These are phyloP conservation scores for Noctuana brunneofusca DNA, from an alignment of 2,888 invertebrate genomes.

Conservation along the genomic window DNA sequence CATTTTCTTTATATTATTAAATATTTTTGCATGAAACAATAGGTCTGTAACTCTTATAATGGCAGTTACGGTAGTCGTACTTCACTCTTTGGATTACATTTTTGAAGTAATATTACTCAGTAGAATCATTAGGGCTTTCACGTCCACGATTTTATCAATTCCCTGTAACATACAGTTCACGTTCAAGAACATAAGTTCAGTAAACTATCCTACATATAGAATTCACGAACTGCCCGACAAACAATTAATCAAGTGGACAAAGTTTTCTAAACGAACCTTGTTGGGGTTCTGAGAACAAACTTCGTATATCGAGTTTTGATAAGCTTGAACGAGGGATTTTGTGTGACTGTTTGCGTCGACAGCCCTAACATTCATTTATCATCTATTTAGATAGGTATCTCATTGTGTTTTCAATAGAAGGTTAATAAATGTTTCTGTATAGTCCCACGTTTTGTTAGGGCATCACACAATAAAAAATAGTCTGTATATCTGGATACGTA, in stretches of 20 bases:
- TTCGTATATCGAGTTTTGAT: conserved; percentile 25
- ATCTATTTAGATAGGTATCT: neutral
- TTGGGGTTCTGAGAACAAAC: conserved; percentile 23
- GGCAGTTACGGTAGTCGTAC: no score
- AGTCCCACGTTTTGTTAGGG: no score
- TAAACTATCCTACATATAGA: conserved; percentile 17
- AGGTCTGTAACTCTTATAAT: no score
- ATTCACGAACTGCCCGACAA: conserved; percentile 20
- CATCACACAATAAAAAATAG: no score
- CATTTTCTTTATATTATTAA: neutral
- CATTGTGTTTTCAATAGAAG: neutral
- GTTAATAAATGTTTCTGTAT: no score
- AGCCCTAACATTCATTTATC: conserved; percentile 15
- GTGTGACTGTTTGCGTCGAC: conserved; percentile 14
- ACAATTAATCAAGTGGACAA: conserved; percentile 28
- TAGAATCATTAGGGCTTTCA: neutral
- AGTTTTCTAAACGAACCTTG: conserved; percentile 21
- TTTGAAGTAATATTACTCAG: neutral
- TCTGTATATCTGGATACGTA: no score
- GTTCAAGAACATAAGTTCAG: conserved; percentile 15
- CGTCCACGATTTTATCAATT: neutral
- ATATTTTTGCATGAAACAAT: no score
- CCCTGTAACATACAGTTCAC: neutral
- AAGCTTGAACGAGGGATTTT: conserved; percentile 10
- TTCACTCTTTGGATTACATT: no score